phyloP scores from a whole-genome alignment of 2,113 vertebrate genomes.

The Eurypyga helias region DNA sequence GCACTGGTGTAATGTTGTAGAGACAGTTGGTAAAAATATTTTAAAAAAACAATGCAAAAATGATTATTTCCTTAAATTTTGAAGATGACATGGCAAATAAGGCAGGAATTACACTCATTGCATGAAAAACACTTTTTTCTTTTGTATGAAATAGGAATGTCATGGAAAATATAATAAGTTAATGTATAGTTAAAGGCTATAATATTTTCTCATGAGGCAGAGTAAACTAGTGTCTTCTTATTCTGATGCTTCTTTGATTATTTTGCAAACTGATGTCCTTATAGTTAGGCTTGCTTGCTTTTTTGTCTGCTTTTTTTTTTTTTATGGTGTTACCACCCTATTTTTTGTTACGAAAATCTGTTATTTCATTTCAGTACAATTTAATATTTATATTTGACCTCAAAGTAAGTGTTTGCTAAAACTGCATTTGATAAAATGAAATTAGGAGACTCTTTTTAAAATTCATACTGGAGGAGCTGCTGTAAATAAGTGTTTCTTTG shows the following conservation, averaged over 20 bases:
- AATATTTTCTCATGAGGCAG: neutral
- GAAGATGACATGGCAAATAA: neutral
- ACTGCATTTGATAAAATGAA: neutral
- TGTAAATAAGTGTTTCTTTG: neutral
- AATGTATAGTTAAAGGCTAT: neutral
- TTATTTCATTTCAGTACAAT: neutral
- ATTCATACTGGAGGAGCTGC: neutral
- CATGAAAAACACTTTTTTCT: rapidly evolving
- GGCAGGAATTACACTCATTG: neutral
- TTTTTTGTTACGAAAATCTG: neutral
- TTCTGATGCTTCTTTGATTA: neutral
- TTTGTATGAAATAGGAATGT: neutral
- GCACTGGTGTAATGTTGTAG: neutral
- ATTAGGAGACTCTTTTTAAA: neutral
- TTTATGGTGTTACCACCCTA: neutral
- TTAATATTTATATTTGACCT: neutral
- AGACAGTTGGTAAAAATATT: neutral
- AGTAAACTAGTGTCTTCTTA: neutral
- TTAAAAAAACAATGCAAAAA: neutral
- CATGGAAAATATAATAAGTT: rapidly evolving
- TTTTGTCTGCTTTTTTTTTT: neutral
- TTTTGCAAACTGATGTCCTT: neutral
- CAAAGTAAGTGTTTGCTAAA: neutral
- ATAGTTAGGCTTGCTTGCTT: neutral
- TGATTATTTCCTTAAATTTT: neutral